Evolutionary conservation across 2,113 vertebrate species (phyloP).

Genomic region (Corythoichthys haematopterus): DNA sequence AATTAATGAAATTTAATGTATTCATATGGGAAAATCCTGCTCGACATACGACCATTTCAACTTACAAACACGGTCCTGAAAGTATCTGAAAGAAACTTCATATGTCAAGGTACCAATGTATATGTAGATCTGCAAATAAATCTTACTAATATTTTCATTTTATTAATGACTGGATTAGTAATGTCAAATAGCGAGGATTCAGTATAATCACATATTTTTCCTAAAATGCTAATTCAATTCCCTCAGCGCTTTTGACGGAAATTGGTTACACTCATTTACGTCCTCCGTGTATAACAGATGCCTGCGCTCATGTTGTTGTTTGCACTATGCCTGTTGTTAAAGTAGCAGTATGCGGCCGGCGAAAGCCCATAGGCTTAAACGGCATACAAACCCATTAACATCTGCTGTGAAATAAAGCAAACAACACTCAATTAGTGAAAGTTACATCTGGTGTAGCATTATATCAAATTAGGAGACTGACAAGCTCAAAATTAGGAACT

Average conservation of each 20-base stretch:
- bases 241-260: slow-evolving; percentile 33
- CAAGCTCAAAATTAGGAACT: slow-evolving; percentile 51
- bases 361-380: slow-evolving; percentile 32
- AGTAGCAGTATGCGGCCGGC: slow-evolving; percentile 32
- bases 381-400: slow-evolving; percentile 42
- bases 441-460: slow-evolving; percentile 45
- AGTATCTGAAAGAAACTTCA: too few relatives aligned
- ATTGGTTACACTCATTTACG: slow-evolving; percentile 36
- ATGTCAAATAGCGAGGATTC: slow-evolving; percentile 26
- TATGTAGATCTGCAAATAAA: too few relatives aligned
- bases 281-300: slow-evolving; percentile 33
- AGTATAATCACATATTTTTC: not conserved
- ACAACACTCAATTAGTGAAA: slow-evolving; percentile 51
- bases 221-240: slow-evolving; percentile 37
- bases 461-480: slow-evolving; percentile 60
- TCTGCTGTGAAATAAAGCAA: slow-evolving; percentile 47
- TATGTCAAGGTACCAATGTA: too few relatives aligned
- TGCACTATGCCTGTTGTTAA: slow-evolving; percentile 35
- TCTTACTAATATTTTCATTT: too few relatives aligned
- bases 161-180: slow-evolving; percentile 1
- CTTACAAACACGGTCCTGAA: too few relatives aligned
- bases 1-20: too few relatives aligned
- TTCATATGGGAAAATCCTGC: too few relatives aligned
- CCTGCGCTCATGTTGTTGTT: slow-evolving; percentile 39
- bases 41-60: too few relatives aligned